A percentile compares a stretch with the other conserved stretches of the same genome.
These are phyloP conservation scores for Triplophysa tibetana DNA, from an alignment of 2,113 vertebrate genomes.

Conservation along the genomic window DNA sequence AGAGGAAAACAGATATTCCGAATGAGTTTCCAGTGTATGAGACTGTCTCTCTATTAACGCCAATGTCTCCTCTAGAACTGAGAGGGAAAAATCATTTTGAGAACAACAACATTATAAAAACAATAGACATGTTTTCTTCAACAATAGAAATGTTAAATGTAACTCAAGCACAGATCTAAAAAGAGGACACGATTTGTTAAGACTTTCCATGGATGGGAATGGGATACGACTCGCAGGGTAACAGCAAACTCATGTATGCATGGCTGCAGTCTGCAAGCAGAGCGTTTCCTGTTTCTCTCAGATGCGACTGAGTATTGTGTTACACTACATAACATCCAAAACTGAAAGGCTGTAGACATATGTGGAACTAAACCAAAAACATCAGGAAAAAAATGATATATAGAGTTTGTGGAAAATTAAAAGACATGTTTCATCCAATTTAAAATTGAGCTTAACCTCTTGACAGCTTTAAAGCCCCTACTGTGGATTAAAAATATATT, in stretches of 20 bases:
- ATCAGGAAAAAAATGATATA: not conserved
- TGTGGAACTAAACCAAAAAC: not conserved
- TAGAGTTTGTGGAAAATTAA: not conserved
- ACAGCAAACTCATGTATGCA: constrained; percentile 27
- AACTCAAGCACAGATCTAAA: not conserved
- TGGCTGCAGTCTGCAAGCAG: constrained; percentile 37
- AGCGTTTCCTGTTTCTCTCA: constrained; percentile 49
- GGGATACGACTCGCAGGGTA: not conserved
- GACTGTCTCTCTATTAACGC: constrained; percentile 80
- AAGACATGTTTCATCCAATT: not conserved
- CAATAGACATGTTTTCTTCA: not conserved
- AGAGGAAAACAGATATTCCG: constrained; percentile 77
- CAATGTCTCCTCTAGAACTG: constrained; percentile 85
- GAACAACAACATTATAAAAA: not conserved
- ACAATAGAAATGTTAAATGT: not conserved
- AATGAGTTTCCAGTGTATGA: constrained; percentile 73
- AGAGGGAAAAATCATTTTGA: not conserved
- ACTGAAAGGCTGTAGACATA: not conserved
- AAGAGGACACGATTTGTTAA: not conserved
- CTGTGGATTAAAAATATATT: not conserved
- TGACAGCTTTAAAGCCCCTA: not conserved
- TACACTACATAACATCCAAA: constrained; percentile 41
- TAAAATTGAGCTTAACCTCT: not conserved
- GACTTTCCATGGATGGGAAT: not conserved
- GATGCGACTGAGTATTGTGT: constrained; percentile 42